Base-by-base conservation (phyloP, 2,888 invertebrate genomes). In the Synanthedon andrenaeformis region DNA sequence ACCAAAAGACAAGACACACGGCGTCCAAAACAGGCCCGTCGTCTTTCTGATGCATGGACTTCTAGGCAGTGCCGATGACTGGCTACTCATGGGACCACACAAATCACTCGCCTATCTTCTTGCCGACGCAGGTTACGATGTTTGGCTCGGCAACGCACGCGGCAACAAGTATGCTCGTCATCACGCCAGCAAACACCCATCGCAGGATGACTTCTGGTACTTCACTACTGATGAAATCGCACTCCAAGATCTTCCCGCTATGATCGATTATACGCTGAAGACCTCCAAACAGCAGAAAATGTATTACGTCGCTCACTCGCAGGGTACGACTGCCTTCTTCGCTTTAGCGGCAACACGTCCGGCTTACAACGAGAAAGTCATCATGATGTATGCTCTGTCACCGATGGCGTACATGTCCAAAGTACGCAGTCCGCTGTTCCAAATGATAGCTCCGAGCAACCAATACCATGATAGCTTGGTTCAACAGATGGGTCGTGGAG, bases 51-150 rank as follows among this genome's bases (percentile, higher is more conserved):
- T 90, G 78, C 91, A 91, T 68, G 92, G 94, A 4, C 72, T 94
- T 3, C 70, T 92, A n/a, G 90, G 90, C 50, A 90, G 90, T 59
- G 90, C 93, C 0, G 89, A 91, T 35, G 90, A 91, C 69, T 95
- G 91, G 90, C 79, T 94, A 3, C 77, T 92, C 57, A 89, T 91
- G 72, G 90, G 91, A 13, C 90, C 90, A 0, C 77, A 87, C 55
- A 89, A 90, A 57, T 79, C 84, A 0, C 79, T 87, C 42, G 76
- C 82, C 19, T 86, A 76, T 66, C 60, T 76, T 57, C 71, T 87
- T 13, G 66, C 78, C 28, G 80, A 84, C 58, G 77, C 76, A 42
- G 84, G 82, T 55, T 81, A 72, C 62, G 85, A 86, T 12, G 86
- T 87, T 53, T 86, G 82, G 83, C 72, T 87, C 45, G 85, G 84